Evolutionary conservation across 2,888 invertebrate species (phyloP).

Genomic region (Catocala fraxini): DNA sequence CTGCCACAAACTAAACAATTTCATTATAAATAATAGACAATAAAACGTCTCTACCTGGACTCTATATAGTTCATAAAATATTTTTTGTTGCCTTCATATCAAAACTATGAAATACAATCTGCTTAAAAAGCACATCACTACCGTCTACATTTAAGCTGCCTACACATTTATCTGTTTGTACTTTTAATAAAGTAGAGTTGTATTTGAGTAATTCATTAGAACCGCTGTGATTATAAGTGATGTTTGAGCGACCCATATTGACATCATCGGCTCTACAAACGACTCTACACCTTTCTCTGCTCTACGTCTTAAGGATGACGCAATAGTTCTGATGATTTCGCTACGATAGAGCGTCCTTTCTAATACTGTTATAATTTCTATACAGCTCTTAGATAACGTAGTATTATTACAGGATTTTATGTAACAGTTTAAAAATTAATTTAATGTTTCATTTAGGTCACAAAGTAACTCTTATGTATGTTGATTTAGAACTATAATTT

Average conservation of each 20-base stretch:
- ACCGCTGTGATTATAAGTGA: constrained; percentile 6
- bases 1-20: no score
- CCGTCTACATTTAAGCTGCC: not conserved
- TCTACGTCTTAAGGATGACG: constrained; percentile 40
- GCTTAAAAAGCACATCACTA: not conserved
- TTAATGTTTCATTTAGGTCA: not conserved
- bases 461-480: not conserved
- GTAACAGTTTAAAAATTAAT: not conserved
- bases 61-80: no score
- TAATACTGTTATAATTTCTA: constrained; percentile 24
- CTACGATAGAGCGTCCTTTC: constrained; percentile 39
- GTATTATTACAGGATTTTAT: constrained; percentile 1
- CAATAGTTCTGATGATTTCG: constrained; percentile 42
- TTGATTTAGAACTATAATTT: not conserved
- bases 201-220: constrained; percentile 15
- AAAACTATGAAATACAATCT: no score
- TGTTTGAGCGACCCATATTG: constrained; percentile 25
- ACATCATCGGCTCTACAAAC: constrained; percentile 10
- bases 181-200: not conserved
- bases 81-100: no score
- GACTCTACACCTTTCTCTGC: constrained; percentile 44
- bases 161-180: not conserved
- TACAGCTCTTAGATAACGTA: constrained; percentile 6
- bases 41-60: no score
- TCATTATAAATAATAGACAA: no score